Evolutionary conservation across 2,888 invertebrate species (phyloP).

Genomic region (Pachydiplax longipennis): DNA sequence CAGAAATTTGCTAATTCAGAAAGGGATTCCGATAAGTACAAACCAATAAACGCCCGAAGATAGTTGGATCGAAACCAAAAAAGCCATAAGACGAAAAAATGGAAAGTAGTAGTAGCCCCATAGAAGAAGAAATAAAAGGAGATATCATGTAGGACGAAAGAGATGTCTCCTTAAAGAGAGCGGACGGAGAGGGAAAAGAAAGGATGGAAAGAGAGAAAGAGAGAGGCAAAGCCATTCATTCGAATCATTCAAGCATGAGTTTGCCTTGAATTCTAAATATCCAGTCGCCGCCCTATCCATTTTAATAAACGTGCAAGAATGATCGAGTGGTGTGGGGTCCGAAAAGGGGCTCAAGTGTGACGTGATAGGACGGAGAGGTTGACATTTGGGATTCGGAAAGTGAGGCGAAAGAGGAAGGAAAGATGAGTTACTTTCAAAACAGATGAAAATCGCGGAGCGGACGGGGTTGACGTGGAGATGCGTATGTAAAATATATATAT

Average conservation of each 20-base stretch:
- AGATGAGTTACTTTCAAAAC: neutral
- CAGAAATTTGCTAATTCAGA: too few species aligned
- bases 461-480: neutral
- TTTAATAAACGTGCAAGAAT: constrained; percentile 42
- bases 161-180: neutral
- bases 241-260: constrained; percentile 44
- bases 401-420: constrained; percentile 43
- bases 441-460: neutral
- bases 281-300: constrained; percentile 6
- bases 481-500: too few species aligned
- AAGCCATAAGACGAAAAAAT: too few species aligned
- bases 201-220: too few species aligned
- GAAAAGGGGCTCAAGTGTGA: neutral
- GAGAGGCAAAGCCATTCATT: constrained; percentile 26
- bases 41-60: too few species aligned
- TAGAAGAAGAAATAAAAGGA: neutral
- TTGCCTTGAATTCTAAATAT: constrained; percentile 46
- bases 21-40: too few species aligned
- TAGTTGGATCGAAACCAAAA: too few species aligned
- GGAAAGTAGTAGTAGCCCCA: neutral
- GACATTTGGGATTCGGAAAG: constrained; percentile 18
- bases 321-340: constrained; percentile 10
- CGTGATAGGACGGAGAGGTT: constrained; percentile 10
- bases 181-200: neutral
- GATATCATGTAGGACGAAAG: neutral